phyloP scores from a whole-genome alignment of 2,888 invertebrate genomes.

The Tanaodytes sp. region DNA sequence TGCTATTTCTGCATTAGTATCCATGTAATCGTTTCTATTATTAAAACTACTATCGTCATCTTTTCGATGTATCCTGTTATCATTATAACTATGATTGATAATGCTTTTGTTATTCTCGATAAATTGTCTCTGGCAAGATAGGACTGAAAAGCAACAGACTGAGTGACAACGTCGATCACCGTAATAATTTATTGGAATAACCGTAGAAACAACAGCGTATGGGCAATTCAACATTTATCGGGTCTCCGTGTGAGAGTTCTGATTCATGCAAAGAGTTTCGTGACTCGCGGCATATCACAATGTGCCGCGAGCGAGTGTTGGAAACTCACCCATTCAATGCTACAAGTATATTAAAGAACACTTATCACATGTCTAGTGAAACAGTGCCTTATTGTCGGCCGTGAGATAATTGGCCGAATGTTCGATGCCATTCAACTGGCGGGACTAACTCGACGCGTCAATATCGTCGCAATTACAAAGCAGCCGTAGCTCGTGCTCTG shows the following conservation, averaged over 20 bases:
- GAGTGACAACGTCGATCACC: too few species aligned
- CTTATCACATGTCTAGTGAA: conserved; percentile 51
- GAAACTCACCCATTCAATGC: conserved; percentile 60
- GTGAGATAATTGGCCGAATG: conserved; percentile 38
- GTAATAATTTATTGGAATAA: conserved; percentile 51
- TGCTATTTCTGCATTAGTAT: too few species aligned
- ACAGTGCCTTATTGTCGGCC: conserved; percentile 35
- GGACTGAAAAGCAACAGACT: too few species aligned
- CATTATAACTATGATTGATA: too few species aligned
- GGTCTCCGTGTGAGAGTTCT: conserved; percentile 58
- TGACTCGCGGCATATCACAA: conserved; percentile 61
- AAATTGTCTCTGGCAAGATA: too few species aligned
- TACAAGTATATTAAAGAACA: conserved; percentile 54
- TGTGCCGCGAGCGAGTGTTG: conserved; percentile 60
- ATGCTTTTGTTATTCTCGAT: too few species aligned
- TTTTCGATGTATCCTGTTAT: too few species aligned
- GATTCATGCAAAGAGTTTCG: conserved; percentile 64
- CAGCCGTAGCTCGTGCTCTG: too few species aligned
- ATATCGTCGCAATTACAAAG: too few species aligned
- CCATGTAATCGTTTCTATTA: too few species aligned
- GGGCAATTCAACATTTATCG: conserved; percentile 54
- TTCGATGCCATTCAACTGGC: conserved; percentile 13
- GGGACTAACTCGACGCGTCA: too few species aligned
- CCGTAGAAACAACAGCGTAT: conserved; percentile 46
- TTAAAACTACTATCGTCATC: too few species aligned